Evolutionary conservation across 2,113 vertebrate genomes (phyloP).

Genomic region (Rhinichthys klamathensis): DNA sequence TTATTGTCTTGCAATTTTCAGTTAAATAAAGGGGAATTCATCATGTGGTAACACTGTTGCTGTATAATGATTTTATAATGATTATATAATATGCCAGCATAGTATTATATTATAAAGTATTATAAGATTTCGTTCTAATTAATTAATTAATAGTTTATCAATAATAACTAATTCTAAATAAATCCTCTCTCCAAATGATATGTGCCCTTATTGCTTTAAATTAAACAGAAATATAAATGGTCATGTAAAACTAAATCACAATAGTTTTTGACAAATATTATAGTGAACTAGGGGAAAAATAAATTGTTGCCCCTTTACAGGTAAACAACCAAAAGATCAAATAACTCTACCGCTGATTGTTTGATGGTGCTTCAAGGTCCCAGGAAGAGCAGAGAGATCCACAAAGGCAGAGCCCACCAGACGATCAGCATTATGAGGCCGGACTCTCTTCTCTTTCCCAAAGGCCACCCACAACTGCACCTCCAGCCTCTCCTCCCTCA

Average conservation of each 20-base stretch:
- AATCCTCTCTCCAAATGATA: not conserved
- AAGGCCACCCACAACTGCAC: constrained; percentile 91
- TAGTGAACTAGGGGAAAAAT: no score
- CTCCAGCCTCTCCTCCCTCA: constrained; percentile 89
- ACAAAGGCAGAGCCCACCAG: constrained; percentile 91
- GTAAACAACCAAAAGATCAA: not conserved
- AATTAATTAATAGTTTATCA: no score
- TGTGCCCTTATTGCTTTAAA: not conserved
- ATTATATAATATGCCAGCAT: not conserved
- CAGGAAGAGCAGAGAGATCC: constrained; percentile 78
- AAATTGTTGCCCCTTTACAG: no score
- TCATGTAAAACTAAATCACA: not conserved
- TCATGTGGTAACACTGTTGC: not conserved
- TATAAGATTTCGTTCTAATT: no score
- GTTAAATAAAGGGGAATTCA: not conserved
- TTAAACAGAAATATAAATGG: not conserved
- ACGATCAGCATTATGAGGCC: constrained; percentile 85
- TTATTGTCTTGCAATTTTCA: not conserved
- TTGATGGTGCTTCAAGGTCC: constrained; percentile 68
- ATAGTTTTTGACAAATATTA: not conserved
- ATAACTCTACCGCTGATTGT: constrained; percentile 84
- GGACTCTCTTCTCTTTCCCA: constrained; percentile 76
- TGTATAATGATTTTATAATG: not conserved
- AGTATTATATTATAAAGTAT: not conserved
- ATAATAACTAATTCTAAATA: no score